phyloP scores from a whole-genome alignment of 2,888 invertebrate species.

The Eupithecia subumbrata region DNA sequence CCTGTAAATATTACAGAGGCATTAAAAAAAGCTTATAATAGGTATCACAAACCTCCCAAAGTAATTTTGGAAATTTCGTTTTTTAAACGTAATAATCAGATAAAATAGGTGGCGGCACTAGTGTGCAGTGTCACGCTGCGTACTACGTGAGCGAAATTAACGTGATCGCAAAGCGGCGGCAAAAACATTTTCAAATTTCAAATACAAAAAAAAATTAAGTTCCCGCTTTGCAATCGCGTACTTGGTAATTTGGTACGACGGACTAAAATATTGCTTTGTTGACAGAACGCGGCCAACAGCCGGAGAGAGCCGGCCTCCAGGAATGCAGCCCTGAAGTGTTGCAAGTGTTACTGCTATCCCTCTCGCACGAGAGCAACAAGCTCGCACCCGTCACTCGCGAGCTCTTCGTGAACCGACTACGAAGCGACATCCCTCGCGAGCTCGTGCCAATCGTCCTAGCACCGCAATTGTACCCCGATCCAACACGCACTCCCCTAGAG shows the following conservation, averaged over 20 bases:
- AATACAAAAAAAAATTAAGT: too few relatives aligned
- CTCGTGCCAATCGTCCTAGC: constrained; percentile 95
- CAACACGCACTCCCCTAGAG: constrained; percentile 86
- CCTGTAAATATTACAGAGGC: too few relatives aligned
- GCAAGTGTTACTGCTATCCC: constrained; percentile 89
- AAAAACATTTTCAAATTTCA: too few relatives aligned
- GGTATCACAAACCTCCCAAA: too few relatives aligned
- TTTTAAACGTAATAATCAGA: too few relatives aligned
- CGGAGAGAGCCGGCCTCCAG: constrained; percentile 92
- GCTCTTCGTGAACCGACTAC: constrained; percentile 91
- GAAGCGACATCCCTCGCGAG: constrained; percentile 94
- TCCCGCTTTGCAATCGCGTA: too few relatives aligned
- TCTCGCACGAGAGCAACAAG: constrained; percentile 85
- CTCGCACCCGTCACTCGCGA: constrained; percentile 90
- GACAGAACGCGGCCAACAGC: constrained; percentile 86
- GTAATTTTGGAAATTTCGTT: too few relatives aligned
- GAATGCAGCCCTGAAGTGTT: constrained; percentile 95
- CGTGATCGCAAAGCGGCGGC: too few relatives aligned
- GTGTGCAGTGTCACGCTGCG: too few relatives aligned
- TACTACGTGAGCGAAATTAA: too few relatives aligned
- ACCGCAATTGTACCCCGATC: constrained; percentile 93
- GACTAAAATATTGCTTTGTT: constrained; percentile 22
- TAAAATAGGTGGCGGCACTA: too few relatives aligned
- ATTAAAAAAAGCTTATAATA: too few relatives aligned
- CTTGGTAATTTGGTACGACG: not conserved